A percentile compares a stretch with the other conserved stretches of the same genome.
Evolutionary conservation across 2,888 invertebrate genomes (phyloP).

Genomic region (Labia minor): DNA sequence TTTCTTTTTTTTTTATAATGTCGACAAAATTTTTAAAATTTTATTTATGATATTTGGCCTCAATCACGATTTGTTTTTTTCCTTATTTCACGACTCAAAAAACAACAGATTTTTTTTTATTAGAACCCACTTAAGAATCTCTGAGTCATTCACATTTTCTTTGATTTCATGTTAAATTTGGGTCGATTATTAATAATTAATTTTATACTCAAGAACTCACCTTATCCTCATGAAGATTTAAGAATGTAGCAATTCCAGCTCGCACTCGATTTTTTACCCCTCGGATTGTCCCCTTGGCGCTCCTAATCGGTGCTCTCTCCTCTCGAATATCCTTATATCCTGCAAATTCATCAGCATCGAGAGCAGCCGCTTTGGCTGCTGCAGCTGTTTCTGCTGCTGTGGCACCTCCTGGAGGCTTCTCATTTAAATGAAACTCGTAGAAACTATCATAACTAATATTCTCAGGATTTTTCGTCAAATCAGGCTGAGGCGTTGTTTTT

Average conservation of each 20-base stretch:
- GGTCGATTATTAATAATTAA: too few relatives aligned
- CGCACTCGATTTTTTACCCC: conserved; percentile 90
- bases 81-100: not conserved
- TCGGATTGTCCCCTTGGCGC: conserved; percentile 84
- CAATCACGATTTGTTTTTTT: too few relatives aligned
- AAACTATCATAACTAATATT: conserved; percentile 51
- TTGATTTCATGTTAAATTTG: not conserved
- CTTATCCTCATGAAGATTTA: conserved; percentile 70
- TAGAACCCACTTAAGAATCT: not conserved
- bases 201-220: conserved; percentile 41
- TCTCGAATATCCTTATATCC: conserved; percentile 60
- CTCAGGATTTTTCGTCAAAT: conserved; percentile 41
- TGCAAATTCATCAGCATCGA: conserved; percentile 44
- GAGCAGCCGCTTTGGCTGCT: not conserved
- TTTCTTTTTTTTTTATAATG: too few relatives aligned
- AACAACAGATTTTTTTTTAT: not conserved
- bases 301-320: conserved; percentile 65
- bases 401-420: conserved; percentile 44
- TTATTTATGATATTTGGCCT: too few relatives aligned
- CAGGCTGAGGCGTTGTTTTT: not conserved
- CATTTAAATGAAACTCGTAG: conserved; percentile 73
- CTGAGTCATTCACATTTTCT: not conserved
- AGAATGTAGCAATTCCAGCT: conserved; percentile 90
- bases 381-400: not conserved
- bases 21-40: too few relatives aligned